Percentiles rank a stretch among this genome's conserved stretches.
Conservation (phyloP, 2,797 vertebrate genomes). For the Sebastes glaucus region DNA sequence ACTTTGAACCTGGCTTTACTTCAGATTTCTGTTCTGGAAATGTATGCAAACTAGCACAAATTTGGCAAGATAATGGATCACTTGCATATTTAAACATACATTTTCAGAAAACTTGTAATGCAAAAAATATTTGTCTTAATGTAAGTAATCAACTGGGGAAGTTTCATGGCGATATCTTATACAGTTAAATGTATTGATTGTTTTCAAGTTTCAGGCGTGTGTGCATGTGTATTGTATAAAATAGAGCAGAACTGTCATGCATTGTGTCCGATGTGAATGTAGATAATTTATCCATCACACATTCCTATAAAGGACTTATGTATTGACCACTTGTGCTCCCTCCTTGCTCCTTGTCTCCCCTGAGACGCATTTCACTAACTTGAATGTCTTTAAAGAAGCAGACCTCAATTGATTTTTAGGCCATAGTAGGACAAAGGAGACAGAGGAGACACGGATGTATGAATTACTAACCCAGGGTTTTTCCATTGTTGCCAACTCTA, state of each 20-base stretch:
- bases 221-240: background rate
- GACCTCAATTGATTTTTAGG: conserved; percentile 13
- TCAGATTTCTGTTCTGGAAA: background rate
- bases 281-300: background rate
- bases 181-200: background rate
- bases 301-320: background rate
- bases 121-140: background rate
- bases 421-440: background rate
- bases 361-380: conserved; percentile 2
- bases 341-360: background rate
- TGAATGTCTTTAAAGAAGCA: conserved; percentile 8
- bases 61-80: background rate
- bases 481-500: background rate
- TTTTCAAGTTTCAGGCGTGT: background rate
- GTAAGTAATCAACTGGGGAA: too few species aligned
- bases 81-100: background rate
- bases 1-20: background rate
- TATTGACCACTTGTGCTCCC: background rate
- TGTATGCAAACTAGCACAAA: background rate
- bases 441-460: background rate
- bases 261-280: background rate
- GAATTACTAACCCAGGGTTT: background rate
- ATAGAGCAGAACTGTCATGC: background rate
- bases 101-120: background rate
- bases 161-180: too few species aligned